These are phyloP conservation scores for Hydropsyche tenuis DNA, from an alignment of 1,140 invertebrate genomes.

Conservation along the genomic window DNA sequence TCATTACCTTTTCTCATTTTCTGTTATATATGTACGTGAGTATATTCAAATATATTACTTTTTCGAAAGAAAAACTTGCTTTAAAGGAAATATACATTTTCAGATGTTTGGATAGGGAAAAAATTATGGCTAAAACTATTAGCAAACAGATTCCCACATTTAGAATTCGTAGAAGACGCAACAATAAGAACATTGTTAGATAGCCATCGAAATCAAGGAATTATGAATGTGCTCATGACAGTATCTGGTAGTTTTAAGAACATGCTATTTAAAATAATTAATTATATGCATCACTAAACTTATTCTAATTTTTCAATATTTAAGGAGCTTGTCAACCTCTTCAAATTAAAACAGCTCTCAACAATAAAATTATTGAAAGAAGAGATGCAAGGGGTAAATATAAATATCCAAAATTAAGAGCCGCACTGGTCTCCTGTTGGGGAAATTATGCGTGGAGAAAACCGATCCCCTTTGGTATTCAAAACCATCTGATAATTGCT, in stretches of 20 bases:
- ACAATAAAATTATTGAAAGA: slow-evolving; percentile 63
- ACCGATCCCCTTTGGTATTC: slow-evolving; percentile 66
- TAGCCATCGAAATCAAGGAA: slow-evolving; percentile 72
- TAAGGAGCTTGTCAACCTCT: slow-evolving; percentile 58
- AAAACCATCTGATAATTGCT: slow-evolving; percentile 74
- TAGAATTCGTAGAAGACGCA: slow-evolving; percentile 69
- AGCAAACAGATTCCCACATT: slow-evolving; percentile 63
- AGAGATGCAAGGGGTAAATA: slow-evolving; percentile 64
- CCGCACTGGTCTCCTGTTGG: slow-evolving; percentile 68
- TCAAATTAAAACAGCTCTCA: slow-evolving; percentile 58
- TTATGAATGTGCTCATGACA: slow-evolving; percentile 70
- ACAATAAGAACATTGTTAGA: slow-evolving; percentile 72
- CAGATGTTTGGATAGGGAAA: slow-evolving; percentile 58
- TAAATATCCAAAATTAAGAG: slow-evolving; percentile 67
- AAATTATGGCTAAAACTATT: slow-evolving; percentile 61
- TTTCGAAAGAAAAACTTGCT: too few relatives aligned
- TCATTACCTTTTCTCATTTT: not conserved
- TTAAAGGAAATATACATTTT: too few relatives aligned
- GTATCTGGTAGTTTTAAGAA: slow-evolving; percentile 62
- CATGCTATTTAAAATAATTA: not conserved
- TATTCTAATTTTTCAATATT: slow-evolving; percentile 24
- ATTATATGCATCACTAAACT: not conserved
- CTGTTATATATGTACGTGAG: slow-evolving; percentile 22
- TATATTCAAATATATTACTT: slow-evolving; percentile 4
- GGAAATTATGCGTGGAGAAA: slow-evolving; percentile 73